Conservation (phyloP, 2,113 vertebrate genomes). For the Peucedramus taeniatus region DNA sequence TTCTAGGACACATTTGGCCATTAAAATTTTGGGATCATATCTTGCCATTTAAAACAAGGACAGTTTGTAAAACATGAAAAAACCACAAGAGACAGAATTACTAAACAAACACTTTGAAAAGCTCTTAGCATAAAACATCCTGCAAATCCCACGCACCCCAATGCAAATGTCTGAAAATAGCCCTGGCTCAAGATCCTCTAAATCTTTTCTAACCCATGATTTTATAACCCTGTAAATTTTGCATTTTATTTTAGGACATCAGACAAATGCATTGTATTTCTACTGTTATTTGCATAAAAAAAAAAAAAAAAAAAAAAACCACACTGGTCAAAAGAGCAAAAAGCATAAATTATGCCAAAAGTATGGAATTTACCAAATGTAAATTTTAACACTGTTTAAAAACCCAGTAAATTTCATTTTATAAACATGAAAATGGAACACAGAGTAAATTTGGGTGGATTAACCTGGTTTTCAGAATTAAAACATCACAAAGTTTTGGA, state of each 20-base stretch:
- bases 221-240: constrained; percentile 33
- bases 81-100: background rate
- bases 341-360: background rate
- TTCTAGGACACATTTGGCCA: background rate
- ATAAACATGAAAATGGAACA: constrained; percentile 55
- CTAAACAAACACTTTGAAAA: constrained; percentile 1
- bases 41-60: background rate
- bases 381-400: constrained; percentile 69
- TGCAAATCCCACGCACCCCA: background rate
- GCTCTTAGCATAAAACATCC: constrained; percentile 6
- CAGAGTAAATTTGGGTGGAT: constrained; percentile 57
- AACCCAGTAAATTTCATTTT: constrained; percentile 62
- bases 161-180: background rate
- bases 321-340: constrained; percentile 55
- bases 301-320: background rate
- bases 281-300: constrained; percentile 40
- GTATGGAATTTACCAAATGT: constrained; percentile 49
- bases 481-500: background rate
- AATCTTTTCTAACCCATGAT: background rate
- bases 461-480: constrained; percentile 35
- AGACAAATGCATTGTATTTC: background rate
- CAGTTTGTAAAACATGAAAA: background rate
- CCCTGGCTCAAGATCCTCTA: background rate
- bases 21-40: background rate
- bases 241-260: background rate